Percentiles rank a stretch among this genome's conserved stretches.
Conservation (phyloP, 2,113 vertebrate genomes). For the Fulmarus glacialis region DNA sequence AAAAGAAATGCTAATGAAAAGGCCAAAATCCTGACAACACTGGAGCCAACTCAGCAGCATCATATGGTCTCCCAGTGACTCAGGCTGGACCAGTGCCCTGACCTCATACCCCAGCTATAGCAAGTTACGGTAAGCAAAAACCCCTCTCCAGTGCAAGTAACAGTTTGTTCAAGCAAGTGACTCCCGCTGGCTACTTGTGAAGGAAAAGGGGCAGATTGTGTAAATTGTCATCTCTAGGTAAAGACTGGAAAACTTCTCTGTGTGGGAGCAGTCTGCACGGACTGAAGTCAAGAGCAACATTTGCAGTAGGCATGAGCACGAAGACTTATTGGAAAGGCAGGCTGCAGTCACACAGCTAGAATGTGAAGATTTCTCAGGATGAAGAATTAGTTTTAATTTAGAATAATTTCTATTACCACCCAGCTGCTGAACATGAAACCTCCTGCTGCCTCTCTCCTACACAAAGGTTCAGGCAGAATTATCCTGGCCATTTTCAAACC, state of each 20-base stretch:
- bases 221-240: background rate
- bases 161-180: background rate
- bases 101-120: background rate
- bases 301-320: background rate
- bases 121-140: background rate
- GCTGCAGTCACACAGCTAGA: background rate
- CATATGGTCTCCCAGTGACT: background rate
- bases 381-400: background rate
- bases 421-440: background rate
- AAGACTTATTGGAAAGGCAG: background rate
- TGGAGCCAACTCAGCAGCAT: background rate
- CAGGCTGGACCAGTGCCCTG: background rate
- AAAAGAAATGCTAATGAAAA: background rate
- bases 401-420: background rate
- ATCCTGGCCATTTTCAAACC: background rate
- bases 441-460: background rate
- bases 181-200: background rate
- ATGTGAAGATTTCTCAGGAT: background rate
- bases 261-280: background rate
- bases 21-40: background rate
- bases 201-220: background rate
- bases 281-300: background rate
- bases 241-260: background rate
- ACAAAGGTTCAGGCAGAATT: background rate
- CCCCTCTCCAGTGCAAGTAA: background rate